Base-by-base conservation (phyloP, 2,888 invertebrate species). In the Seira musarum region DNA sequence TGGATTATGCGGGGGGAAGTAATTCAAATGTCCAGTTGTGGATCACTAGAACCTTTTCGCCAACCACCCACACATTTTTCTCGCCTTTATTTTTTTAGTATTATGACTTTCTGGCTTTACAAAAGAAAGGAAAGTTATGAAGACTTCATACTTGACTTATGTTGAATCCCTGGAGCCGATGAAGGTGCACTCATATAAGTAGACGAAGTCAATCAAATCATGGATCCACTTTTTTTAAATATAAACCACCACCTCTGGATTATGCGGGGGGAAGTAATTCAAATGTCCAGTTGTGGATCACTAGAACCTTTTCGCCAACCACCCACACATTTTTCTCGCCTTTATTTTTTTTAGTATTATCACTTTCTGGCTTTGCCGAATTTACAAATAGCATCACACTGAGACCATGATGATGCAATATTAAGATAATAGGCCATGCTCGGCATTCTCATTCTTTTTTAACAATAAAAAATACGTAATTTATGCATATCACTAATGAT, bases 21-120 rank as follows among this genome's bases (percentile, higher is more conserved):
- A 15, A n/a, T 71, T 70, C 60, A 35, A 71, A 72, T 72, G 78
- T 78, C 72, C 72, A 68, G 67, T 35, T 66, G 65, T 61, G 78
- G 72, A 78, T 57, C 76, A 72, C 78, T 72, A 78, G 72, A 78
- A 72, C 61, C 67, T 78, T 68, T 63, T 57, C 63, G 60, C 61
- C 46, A 40, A 46, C 72, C 78, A 78, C 78, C 72, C 78, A 78
- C 78, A 78, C 78, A 24, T 21, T 49, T 30, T 49, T 49, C 49
- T 49, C 15, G 13, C 13, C 15, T 49, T n/a, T n/a, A n/a, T n/a
- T n/a, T n/a, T n/a, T n/a, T n/a, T n/a, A 2, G 3, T 13, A 49
- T 49, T 49, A 49, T 49, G 6, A 49, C 49, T 49, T 49, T 2
- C 8, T 30, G 8, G 30, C 30, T 30, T 30, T 8, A 8, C 30